phyloP scores from a whole-genome alignment of 2,113 vertebrate genomes.

The Cyphomyrus discorhynchus region DNA sequence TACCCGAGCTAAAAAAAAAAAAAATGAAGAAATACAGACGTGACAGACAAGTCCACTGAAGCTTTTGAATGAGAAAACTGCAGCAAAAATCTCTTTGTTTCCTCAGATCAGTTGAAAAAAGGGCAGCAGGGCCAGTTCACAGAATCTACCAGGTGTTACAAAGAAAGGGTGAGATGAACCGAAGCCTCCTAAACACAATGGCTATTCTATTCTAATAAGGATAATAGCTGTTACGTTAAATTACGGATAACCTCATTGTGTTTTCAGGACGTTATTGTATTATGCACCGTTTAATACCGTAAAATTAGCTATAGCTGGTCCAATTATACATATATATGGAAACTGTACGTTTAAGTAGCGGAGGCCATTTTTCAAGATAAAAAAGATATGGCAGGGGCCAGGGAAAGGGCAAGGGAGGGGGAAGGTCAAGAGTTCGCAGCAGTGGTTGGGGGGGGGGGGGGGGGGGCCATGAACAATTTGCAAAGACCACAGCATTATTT shows the following conservation, averaged over 20 bases:
- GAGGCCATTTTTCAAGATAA: background rate
- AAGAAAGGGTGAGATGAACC: conserved; percentile 17
- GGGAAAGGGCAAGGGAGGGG: background rate
- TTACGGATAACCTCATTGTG: background rate
- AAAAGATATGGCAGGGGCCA: background rate
- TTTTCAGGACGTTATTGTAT: background rate
- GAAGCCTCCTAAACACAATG: background rate
- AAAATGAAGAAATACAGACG: conserved; percentile 39
- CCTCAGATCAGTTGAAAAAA: conserved; percentile 20
- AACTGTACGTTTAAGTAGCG: background rate
- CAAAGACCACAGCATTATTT: background rate
- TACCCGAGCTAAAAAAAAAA: conserved; percentile 29
- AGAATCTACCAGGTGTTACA: conserved; percentile 40
- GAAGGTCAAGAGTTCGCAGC: background rate
- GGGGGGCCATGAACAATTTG: background rate
- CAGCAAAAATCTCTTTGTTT: conserved; percentile 25
- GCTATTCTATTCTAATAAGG: background rate
- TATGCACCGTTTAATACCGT: background rate
- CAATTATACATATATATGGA: background rate
- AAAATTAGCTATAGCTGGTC: background rate
- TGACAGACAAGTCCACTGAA: conserved; percentile 34
- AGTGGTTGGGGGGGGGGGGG: background rate
- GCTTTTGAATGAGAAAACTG: conserved; percentile 39
- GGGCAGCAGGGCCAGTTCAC: conserved; percentile 26
- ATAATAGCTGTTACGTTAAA: background rate